A percentile compares a stretch with the other conserved stretches of the same genome.
phyloP scores from a whole-genome alignment of 2,113 vertebrate genomes.

The Oophaga pumilio region DNA sequence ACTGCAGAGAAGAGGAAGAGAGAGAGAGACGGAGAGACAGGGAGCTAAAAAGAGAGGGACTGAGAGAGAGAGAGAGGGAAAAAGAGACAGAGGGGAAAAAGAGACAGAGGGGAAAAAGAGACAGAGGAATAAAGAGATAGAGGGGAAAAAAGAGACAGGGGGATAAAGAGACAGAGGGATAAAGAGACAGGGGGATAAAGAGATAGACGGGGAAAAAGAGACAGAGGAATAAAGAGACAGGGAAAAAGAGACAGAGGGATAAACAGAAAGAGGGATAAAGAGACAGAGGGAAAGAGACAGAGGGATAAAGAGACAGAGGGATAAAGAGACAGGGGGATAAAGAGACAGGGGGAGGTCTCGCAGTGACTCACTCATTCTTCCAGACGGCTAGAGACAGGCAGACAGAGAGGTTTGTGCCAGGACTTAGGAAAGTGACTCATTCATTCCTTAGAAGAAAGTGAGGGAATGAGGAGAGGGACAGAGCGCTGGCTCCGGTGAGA shows the following conservation, averaged over 20 bases:
- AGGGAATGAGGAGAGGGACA: constrained; percentile 36
- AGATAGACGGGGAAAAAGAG: neutral
- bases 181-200: neutral
- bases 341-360: constrained; percentile 13
- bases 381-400: constrained; percentile 43
- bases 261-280: neutral
- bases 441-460: constrained; percentile 40
- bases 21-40: neutral
- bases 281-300: neutral
- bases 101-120: too few relatives aligned
- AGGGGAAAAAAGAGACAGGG: neutral
- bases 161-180: neutral
- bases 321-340: neutral
- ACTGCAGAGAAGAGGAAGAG: neutral
- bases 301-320: neutral
- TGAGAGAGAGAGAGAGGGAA: neutral
- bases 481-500: constrained; percentile 5
- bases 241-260: neutral
- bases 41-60: neutral
- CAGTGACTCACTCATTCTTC: constrained; percentile 48
- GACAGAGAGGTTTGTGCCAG: neutral
- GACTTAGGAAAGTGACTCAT: constrained; percentile 49
- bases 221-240: neutral
- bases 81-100: too few relatives aligned
- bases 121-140: neutral